Base-by-base conservation (phyloP, 2,888 invertebrate species). In the Taphrorychus bicolor region DNA sequence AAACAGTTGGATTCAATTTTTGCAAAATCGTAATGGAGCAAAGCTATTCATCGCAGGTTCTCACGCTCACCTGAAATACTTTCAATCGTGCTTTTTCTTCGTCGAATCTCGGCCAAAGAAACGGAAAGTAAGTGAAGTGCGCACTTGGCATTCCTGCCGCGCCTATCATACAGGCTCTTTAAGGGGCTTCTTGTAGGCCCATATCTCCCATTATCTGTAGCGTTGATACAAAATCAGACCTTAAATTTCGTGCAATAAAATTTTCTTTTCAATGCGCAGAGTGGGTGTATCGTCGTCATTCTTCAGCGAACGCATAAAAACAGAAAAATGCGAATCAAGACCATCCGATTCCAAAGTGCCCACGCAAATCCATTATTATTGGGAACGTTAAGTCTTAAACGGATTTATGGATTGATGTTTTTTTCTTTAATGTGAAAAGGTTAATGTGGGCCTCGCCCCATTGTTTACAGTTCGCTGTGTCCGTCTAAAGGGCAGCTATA, bases 61-160 rank as follows among this genome's bases (percentile, higher is more conserved):
- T 70, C 70, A 70, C 70, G 70, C 62, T 66, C 66, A 70, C 65
- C 61, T 68, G 59, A 60, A 58, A 65, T 69, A 69, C 69, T 70
- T 66, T 66, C 70, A 63, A 66, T 62, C 14, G 24, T 23, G 24
- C 41, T 49, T 61, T 65, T 69, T 69, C 62, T 68, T 63, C n/a
- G 5, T 24, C 5, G 49, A 64, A 63, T 70, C 60, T 70, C 67
- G 70, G 56, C 63, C 59, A 62, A 51, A 67, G 70, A 70, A 70
- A 70, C 70, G 59, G 70, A 70, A 70, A 70, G 70, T 70, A 60
- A 64, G 57, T 62, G 51, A 60, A 64, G 57, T 62, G 51, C 59
- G 66, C 62, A 65, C 57, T 69, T 65, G 60, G 66, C 62, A 70
- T 70, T 70, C 70, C 66, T 59, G 59, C 70, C 67, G 54, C 70